Base-by-base conservation (phyloP, 1,140 invertebrate genomes). In the Penaeus chinensis region DNA sequence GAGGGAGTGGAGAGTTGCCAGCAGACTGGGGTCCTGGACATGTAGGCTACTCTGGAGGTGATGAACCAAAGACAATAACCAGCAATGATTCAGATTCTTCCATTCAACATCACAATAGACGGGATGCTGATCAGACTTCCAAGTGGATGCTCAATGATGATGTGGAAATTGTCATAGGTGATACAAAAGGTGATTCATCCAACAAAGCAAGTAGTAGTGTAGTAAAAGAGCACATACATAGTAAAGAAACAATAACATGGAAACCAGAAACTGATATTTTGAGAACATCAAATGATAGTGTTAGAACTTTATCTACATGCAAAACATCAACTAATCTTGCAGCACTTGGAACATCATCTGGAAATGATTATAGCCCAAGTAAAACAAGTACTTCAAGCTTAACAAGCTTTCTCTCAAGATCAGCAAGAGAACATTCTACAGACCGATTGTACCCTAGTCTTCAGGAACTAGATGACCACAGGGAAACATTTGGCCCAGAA, bases 91-190 rank as follows among this genome's bases (percentile, higher is more conserved):
- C n/a, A 18, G 61, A 84, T 20, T 27, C 66, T 84, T 54, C 27
- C 27, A 22, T 42, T 42, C 27, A 24, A 69, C 10, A 42, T 10
- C 82, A 76, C 10, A 42, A 27, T 13, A 74, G 61, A 76, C 71
- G 61, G 24, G 69, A 76, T 8, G 54, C 13, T n/a, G 82, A 84
- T 13, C 47, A 61, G 19, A 18, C 82, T 76, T 84, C 82, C 18
- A 84, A 81, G 27, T 87, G 85, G 85, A 87, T 87, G 85, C 61
- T 87, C 22, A 87, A 87, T 63, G 85, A 87, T 82, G 85, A 54
- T 42, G 85, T 80, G 27, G 79, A 87, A 71, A 87, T 87, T 82
- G 79, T 82, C 32, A 82, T 87, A 18, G 13, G 62, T 27, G 20
- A 60, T 77, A 22, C 42, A 47, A 69, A 65, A 66, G 37, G n/a